Conservation (phyloP, 2,797 vertebrate genomes). For the Austrolebias charrua region DNA sequence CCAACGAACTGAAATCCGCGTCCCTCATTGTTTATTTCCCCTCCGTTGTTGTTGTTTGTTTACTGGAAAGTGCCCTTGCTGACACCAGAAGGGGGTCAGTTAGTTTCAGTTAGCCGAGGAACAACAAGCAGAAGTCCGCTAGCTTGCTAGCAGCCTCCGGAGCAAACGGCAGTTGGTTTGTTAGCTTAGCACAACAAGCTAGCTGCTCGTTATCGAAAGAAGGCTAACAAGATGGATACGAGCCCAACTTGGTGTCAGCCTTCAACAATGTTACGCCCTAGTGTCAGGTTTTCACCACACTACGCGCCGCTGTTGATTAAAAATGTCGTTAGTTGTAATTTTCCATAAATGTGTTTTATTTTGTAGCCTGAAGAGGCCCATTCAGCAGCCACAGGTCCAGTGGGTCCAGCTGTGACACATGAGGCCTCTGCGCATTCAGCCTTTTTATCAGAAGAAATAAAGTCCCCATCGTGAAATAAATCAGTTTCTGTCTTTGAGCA, state of each 20-base stretch:
- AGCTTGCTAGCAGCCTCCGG: constrained; percentile 12
- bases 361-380: constrained; percentile 30
- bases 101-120: constrained; percentile 18
- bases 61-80: constrained; percentile 13
- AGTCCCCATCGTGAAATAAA: constrained; percentile 36
- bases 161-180: constrained; percentile 9
- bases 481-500: constrained; percentile 1
- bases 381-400: constrained; percentile 49
- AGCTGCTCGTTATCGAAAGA: constrained; percentile 38
- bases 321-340: constrained; percentile 45
- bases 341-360: constrained; percentile 44
- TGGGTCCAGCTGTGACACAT: constrained; percentile 48
- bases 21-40: constrained; percentile 52
- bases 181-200: constrained; percentile 54
- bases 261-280: constrained; percentile 18
- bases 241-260: constrained; percentile 47
- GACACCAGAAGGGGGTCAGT: constrained; percentile 1
- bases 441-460: constrained; percentile 44
- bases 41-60: constrained; percentile 26
- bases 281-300: constrained; percentile 10
- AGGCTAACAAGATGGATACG: constrained; percentile 40
- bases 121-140: constrained; percentile 41
- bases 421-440: constrained; percentile 53
- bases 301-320: constrained; percentile 28
- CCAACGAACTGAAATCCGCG: constrained; percentile 37